phyloP scores from a whole-genome alignment of 2,113 vertebrate genomes.

The Coptodon rendalli region DNA sequence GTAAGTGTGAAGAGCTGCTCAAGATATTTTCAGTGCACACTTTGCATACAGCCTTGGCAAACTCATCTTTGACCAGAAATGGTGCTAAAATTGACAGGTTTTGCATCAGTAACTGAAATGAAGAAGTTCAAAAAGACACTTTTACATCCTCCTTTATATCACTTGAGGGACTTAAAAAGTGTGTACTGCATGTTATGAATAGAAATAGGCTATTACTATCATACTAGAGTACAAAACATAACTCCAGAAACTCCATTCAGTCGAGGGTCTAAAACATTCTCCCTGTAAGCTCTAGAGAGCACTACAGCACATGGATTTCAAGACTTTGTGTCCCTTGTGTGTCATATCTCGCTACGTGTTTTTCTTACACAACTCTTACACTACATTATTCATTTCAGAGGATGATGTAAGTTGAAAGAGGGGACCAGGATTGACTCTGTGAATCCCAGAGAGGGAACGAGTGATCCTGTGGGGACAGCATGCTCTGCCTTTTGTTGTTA shows the following conservation, averaged over 20 bases:
- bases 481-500: slow-evolving; percentile 11
- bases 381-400: slow-evolving; percentile 5
- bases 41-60: slow-evolving; percentile 9
- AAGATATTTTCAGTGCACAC: not conserved
- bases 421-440: not conserved
- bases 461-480: not conserved
- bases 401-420: slow-evolving; percentile 24
- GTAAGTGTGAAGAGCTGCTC: not conserved
- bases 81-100: not conserved
- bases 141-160: not conserved
- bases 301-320: not conserved
- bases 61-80: not conserved
- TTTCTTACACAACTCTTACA: slow-evolving; percentile 16
- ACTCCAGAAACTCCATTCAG: not conserved
- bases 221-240: not conserved
- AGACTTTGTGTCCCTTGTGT: not conserved
- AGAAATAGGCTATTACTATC: not conserved
- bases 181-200: not conserved
- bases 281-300: not conserved
- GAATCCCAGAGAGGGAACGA: not conserved
- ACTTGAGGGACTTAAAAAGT: not conserved
- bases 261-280: not conserved
- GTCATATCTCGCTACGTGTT: not conserved
- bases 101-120: slow-evolving; percentile 18
- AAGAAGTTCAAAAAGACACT: not conserved